Conservation (phyloP, 37 sponge, comb jelly and placozoan species). For the Spongia lamella region DNA sequence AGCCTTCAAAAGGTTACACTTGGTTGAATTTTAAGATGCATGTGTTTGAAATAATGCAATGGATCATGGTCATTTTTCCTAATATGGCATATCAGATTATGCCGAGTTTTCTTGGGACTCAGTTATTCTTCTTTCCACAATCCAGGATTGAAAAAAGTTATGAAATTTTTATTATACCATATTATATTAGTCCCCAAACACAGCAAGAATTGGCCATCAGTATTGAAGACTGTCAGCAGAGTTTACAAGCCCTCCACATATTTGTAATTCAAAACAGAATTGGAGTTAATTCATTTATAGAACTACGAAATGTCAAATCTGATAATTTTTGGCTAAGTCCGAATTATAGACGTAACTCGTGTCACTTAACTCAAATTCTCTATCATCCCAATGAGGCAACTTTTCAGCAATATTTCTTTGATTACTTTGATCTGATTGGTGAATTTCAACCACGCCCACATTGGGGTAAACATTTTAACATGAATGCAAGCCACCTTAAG, state of each 20-base stretch:
- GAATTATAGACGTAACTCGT: constrained; percentile 64
- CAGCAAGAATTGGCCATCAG: constrained; percentile 51
- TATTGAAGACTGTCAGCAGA: constrained; percentile 27
- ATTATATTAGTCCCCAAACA: constrained; percentile 27
- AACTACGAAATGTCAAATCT: constrained; percentile 62
- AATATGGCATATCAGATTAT: constrained; percentile 2
- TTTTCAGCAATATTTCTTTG: constrained; percentile 18
- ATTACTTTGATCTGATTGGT: not conserved
- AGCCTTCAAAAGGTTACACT: too few relatives aligned
- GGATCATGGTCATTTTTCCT: not conserved
- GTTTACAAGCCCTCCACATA: constrained; percentile 18
- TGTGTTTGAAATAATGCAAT: too few relatives aligned
- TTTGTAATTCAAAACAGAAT: constrained; percentile 13
- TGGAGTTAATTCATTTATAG: constrained; percentile 51
- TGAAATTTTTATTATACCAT: constrained; percentile 47
- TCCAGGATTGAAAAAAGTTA: constrained; percentile 43
- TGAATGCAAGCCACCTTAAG: constrained; percentile 12
- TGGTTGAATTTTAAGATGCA: too few relatives aligned
- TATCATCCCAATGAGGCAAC: constrained; percentile 18
- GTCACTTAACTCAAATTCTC: constrained; percentile 56
- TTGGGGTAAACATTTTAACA: constrained; percentile 62
- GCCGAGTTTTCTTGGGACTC: constrained; percentile 25
- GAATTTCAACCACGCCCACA: constrained; percentile 38
- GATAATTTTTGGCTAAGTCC: constrained; percentile 75
- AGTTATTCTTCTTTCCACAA: constrained; percentile 18